Evolutionary conservation across 1,140 invertebrate genomes (phyloP), one percentile per base, ranked within the genome.

Genomic region (Glossosoma conforme): DNA sequence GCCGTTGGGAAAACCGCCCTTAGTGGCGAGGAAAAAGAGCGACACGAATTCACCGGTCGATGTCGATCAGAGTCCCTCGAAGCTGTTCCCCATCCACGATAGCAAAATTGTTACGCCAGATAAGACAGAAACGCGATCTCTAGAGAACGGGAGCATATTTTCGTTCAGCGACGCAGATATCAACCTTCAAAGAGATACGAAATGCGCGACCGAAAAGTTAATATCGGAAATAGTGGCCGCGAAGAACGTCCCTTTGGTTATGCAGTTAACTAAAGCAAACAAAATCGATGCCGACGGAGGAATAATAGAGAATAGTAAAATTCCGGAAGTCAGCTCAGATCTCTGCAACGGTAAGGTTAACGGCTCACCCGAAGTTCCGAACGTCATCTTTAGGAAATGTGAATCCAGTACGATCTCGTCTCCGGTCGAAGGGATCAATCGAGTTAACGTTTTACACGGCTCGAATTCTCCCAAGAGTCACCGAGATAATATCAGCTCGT

Each of bases 201-300:
- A 67, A 30, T 59, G 66, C 32, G 68, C 70, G n/a, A 72, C 70
- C 4, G 70, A 75, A 58, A 70, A 70, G 66, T 61, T 75, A 52
- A 75, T 75, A 65, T 72, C 72, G 13, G 72, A 75, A 60, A 72
- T 75, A 18, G 61, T 75, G n/a, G 67, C 72, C 0, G 68, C 70
- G 50, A 72, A 71, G 62, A 75, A 58, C 28, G 56, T 53, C 10
- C 46, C 51, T 0, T 36, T 53, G 22, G 46, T 53, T 33, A 33
- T 36, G 13, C 51, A 53, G 24, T 43, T 50, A n/a, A 13, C 15
- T 20, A 52, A 44, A 15, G 14, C 2, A 21, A 49, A 43, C 17
- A 40, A 44, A 28, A 19, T 13, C 22, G 22, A 33, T 3, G 10
- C 38, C 9, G 15, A 44, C 28, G 37, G 13, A 9, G 20, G 14